Base-by-base conservation (phyloP, 2,797 vertebrate species). In the Perodicticus potto region DNA sequence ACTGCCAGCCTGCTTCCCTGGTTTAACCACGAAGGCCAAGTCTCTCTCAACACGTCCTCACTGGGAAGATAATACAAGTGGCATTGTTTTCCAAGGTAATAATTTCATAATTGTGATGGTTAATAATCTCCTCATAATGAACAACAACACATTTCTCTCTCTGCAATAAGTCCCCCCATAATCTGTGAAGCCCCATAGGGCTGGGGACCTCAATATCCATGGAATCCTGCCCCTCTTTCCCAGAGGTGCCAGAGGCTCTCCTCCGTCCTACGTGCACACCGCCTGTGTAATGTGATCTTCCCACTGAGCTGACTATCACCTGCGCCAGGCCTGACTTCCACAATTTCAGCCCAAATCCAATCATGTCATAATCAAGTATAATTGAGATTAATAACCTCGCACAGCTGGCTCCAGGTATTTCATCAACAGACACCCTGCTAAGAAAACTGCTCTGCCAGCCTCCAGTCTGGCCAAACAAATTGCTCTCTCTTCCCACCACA, bases 361-460 rank as follows among this genome's bases (percentile, higher is more conserved):
- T 98, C 97, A 97, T 77, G 94, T 97, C 96, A 96, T 97, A 98
- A 98, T 98, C 96, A 97, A 97, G 95, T 97, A 98, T 98, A 98
- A 98, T 98, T 98, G 98, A 98, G 98, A 98, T 98, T 98, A 96
- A 97, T 93, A 98, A 97, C 97, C 96, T 97, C 72, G 0, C 84
- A 96, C 96, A 97, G 96, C 55, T 98, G 96, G 92, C 97, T 98
- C 53, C 81, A 95, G 97, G 97, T 97, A 96, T 96, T 98, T 98
- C 98, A 98, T 98, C 98, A 98, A 97, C 96, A 98, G 97, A 98
- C 86, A 96, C 77, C 94, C 96, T 98, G 95, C 97, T 96, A 98
- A 97, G 96, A 97, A 98, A 98, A 97, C 94, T 97, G 96, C 87
- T 96, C 89, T 89, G 12, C 63, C 20, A 69, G 76, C 45, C 65